Percentiles rank a stretch among this genome's conserved stretches.
Conservation (phyloP, 2,888 invertebrate species). For the Sicus ferrugineus region DNA sequence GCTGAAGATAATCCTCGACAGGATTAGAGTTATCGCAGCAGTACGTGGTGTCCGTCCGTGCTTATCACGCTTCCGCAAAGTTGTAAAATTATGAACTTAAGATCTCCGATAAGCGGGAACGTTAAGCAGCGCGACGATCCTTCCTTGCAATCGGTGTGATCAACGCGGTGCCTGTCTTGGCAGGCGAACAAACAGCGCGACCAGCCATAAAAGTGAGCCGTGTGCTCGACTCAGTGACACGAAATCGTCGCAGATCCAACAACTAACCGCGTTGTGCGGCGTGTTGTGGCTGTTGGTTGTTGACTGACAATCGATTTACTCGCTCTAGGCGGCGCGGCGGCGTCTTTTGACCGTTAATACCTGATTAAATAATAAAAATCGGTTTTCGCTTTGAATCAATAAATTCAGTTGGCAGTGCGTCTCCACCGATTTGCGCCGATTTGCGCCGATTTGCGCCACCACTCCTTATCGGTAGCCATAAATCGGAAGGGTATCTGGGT, state of each 20-base stretch:
- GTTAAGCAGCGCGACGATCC: no score
- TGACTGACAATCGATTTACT: background rate
- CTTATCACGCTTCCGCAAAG: no score
- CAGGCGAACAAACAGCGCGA: no score
- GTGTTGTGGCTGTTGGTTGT: background rate
- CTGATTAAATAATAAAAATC: conserved; percentile 33
- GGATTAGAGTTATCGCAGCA: no score
- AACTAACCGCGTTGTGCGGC: background rate
- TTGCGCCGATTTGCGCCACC: conserved; percentile 28
- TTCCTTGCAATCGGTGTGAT: no score
- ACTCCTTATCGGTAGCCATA: conserved; percentile 53
- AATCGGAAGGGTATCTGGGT: conserved; percentile 61
- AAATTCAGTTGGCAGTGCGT: conserved; percentile 17
- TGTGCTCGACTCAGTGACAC: background rate
- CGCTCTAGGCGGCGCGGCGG: conserved; percentile 25
- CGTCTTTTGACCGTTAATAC: conserved; percentile 31
- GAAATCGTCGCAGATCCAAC: background rate
- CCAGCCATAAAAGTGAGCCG: no score
- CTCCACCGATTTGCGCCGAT: background rate
- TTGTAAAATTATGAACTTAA: no score
- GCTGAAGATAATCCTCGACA: no score
- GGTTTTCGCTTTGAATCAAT: conserved; percentile 31
- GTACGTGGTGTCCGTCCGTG: no score
- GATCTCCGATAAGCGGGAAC: no score
- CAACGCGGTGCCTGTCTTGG: no score